Base-by-base conservation (phyloP, 2,888 invertebrate genomes). In the Heliconius ismenius region DNA sequence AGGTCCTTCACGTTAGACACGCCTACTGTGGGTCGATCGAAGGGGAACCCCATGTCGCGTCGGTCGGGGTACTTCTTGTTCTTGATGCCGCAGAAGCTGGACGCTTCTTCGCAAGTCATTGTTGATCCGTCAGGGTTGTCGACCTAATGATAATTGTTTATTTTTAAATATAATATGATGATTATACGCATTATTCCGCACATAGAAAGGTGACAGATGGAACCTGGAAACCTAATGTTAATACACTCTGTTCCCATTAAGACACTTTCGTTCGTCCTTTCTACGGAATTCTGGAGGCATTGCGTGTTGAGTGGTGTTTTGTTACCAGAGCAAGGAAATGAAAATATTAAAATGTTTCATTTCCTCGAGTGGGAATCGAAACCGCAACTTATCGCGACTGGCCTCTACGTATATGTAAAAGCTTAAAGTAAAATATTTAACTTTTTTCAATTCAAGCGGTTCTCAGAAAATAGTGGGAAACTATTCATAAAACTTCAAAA, bases 41-140 rank as follows among this genome's bases (percentile, higher is more conserved):
- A 96, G 18, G 98, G 98, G 93, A 95, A 98, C 65, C 98, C 98
- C 98, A 98, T 98, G 13, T 97, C 89, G 78, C 97, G 95, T 49
- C 95, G 95, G 91, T 98, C 98, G 0, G 98, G 98, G 89, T 97
- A 98, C 83, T 95, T 92, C 76, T 95, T 95, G 90, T 97, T 97
- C 75, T 95, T 95, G 32, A 98, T 91, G 1, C 98, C 98, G 82
- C 98, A 98, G 89, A 95, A 98, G 81, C 96, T 96, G 72, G 95
- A 95, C 0, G 97, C 97, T 86, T 97, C 96, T 70, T 95, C 95
- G 89, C 97, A 97, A 2, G 88, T 87, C 80, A 62, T 74, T 18
- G 58, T 67, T 21, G 75, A 58, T 18, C 78, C 78, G 32, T 78
- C 78, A 11, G 78, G 76, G 26, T 78, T 78, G 43, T 73, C 72